Evolutionary conservation across 2,113 vertebrate species (phyloP).

Genomic region (Rhinoderma darwinii): DNA sequence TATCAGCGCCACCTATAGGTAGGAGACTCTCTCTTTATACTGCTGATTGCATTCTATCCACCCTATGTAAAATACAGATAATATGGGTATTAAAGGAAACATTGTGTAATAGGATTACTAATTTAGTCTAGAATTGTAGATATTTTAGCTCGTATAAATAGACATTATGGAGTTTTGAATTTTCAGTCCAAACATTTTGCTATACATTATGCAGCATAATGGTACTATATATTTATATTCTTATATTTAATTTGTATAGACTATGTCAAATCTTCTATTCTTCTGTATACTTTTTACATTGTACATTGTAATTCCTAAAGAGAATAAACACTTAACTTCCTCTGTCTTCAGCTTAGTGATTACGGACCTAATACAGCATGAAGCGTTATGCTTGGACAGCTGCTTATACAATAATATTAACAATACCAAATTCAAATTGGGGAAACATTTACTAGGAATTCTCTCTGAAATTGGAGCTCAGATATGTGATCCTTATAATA

Average conservation of each 20-base stretch:
- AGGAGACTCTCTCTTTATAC: no score
- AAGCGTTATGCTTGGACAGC: conserved; percentile 34
- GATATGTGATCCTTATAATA: conserved; percentile 34
- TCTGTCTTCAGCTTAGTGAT: conserved; percentile 1
- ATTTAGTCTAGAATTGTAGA: no score
- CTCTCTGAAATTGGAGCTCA: conserved; percentile 49
- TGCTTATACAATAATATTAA: conserved; percentile 32
- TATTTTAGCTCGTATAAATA: no score
- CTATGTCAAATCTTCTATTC: not conserved
- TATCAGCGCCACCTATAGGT: no score
- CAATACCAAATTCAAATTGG: conserved; percentile 23
- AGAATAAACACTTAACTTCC: not conserved
- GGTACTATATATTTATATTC: no score
- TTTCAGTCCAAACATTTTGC: no score
- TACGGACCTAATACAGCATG: conserved; percentile 8
- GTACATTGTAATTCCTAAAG: not conserved
- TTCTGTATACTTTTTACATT: not conserved
- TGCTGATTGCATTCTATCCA: no score
- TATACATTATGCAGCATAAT: no score
- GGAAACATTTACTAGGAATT: conserved; percentile 41
- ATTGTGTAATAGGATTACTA: no score
- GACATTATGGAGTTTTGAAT: no score
- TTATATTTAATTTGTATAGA: not conserved
- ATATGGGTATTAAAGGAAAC: no score
- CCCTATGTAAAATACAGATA: no score